Evolutionary conservation across 2,888 invertebrate genomes (phyloP).

Genomic region (Erebia aethiops): DNA sequence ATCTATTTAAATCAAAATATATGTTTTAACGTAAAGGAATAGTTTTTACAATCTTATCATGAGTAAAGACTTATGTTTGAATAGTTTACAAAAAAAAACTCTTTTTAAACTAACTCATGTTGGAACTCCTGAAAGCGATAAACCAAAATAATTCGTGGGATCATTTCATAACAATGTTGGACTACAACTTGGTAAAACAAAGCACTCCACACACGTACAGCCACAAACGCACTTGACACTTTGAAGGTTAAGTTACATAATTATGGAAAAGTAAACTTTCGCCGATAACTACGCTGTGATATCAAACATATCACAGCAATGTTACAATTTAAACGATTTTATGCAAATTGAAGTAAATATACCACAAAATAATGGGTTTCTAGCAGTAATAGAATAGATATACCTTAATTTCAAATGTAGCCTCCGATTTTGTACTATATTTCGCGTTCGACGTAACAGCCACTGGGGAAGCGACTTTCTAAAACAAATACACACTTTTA

Average conservation of each 20-base stretch:
- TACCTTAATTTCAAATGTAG: constrained; percentile 84
- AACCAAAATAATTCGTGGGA: neutral
- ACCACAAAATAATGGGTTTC: neutral
- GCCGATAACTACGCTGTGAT: neutral
- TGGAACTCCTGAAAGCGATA: neutral
- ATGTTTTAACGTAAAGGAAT: too few relatives aligned
- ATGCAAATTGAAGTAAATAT: constrained; percentile 2
- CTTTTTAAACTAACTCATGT: neutral
- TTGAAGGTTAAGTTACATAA: constrained; percentile 81
- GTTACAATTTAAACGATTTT: neutral
- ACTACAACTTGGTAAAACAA: constrained; percentile 33
- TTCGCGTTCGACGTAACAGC: constrained; percentile 72
- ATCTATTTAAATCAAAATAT: too few relatives aligned
- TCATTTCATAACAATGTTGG: neutral
- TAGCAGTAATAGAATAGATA: neutral
- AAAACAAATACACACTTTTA: constrained; percentile 46
- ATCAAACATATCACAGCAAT: too few relatives aligned
- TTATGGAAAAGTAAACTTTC: constrained; percentile 40
- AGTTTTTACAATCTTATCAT: too few relatives aligned
- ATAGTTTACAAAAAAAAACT: neutral
- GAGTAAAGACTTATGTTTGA: neutral
- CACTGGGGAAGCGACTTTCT: constrained; percentile 69
- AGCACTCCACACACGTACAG: constrained; percentile 47
- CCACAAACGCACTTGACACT: constrained; percentile 56
- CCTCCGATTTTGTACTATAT: constrained; percentile 84